phyloP scores from a whole-genome alignment of 2,797 vertebrate species.

The Emys orbicularis region DNA sequence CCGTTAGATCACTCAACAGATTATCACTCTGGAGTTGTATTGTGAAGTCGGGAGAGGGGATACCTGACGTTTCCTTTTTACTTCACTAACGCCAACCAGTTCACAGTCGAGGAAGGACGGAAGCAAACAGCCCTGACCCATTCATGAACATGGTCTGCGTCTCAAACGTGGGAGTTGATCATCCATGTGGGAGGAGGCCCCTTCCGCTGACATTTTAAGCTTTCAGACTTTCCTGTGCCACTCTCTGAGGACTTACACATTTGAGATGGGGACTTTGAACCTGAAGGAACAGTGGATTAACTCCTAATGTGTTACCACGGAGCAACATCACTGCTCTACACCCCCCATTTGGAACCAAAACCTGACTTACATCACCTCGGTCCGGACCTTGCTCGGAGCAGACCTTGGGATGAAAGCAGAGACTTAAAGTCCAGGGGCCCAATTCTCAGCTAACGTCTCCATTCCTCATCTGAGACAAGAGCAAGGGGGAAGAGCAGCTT shows the following conservation, averaged over 20 bases:
- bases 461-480: background rate
- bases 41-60: background rate
- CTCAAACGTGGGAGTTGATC: too few species aligned
- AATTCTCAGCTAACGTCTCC: background rate
- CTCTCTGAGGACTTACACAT: background rate
- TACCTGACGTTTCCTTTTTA: too few species aligned
- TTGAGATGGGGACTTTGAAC: background rate
- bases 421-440: background rate
- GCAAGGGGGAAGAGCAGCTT: background rate
- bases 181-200: background rate
- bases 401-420: background rate
- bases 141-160: background rate
- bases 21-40: background rate
- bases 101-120: background rate
- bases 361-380: background rate
- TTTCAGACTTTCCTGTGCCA: background rate
- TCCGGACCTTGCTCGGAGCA: background rate
- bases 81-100: background rate
- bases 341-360: too few species aligned
- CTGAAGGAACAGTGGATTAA: background rate
- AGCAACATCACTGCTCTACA: background rate
- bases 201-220: background rate
- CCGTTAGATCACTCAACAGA: rapidly evolving
- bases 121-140: background rate
- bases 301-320: background rate